Conservation (phyloP, 2,797 vertebrate species). For the Hybognathus amarus region DNA sequence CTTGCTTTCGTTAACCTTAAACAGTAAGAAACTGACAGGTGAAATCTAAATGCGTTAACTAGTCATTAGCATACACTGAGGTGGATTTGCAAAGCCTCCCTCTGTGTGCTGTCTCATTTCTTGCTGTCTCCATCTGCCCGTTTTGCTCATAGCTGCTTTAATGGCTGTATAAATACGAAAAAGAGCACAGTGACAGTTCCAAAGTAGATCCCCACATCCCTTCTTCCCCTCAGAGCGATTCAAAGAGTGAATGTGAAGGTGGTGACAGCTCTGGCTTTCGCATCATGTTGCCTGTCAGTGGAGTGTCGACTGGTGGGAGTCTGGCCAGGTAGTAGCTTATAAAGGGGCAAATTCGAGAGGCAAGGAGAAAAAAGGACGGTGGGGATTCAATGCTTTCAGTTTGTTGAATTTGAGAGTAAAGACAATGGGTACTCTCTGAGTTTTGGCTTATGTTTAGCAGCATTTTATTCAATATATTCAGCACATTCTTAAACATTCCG, state of each 20-base stretch:
- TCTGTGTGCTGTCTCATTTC: conserved; percentile 45
- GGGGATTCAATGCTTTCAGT: conserved; percentile 33
- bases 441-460: not conserved
- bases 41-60: conserved; percentile 45
- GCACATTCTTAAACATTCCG: conserved; percentile 9
- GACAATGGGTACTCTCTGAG: conserved; percentile 1
- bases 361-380: conserved; percentile 23
- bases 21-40: conserved; percentile 58
- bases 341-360: conserved; percentile 45
- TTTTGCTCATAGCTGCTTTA: conserved; percentile 46
- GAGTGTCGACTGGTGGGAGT: conserved; percentile 68
- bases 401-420: not conserved
- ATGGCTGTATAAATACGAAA: conserved; percentile 51
- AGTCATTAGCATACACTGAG: conserved; percentile 45
- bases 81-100: conserved; percentile 42
- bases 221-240: conserved; percentile 47
- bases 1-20: conserved; percentile 57
- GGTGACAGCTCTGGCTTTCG: conserved; percentile 72
- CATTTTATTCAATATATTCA: conserved; percentile 18
- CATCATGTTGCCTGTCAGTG: conserved; percentile 68
- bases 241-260: conserved; percentile 65
- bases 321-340: conserved; percentile 57
- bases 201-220: conserved; percentile 39
- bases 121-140: conserved; percentile 38
- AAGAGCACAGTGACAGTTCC: conserved; percentile 52